phyloP scores from a whole-genome alignment of 2,113 vertebrate genomes.

The Nipponia nippon region DNA sequence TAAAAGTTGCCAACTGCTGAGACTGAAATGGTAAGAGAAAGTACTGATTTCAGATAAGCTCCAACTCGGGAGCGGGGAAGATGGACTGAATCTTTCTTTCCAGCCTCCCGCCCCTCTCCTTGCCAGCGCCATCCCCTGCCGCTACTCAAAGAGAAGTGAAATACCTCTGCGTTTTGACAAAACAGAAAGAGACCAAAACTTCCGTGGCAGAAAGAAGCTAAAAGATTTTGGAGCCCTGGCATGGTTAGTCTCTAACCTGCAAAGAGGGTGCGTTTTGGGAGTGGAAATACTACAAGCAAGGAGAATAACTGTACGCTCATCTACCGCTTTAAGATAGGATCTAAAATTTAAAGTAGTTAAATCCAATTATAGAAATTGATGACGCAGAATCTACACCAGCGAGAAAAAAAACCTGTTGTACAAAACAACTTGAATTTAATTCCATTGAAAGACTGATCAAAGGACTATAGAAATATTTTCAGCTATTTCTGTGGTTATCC shows the following conservation, averaged over 20 bases:
- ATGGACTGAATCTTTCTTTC: not conserved
- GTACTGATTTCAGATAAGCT: not conserved
- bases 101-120: not conserved
- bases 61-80: not conserved
- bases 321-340: not conserved
- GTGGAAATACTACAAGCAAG: not conserved
- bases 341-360: not conserved
- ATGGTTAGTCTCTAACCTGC: not conserved
- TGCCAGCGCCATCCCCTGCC: not conserved
- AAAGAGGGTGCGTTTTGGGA: not conserved
- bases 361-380: not conserved
- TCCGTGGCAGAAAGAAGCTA: not conserved
- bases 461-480: not conserved
- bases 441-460: not conserved
- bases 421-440: not conserved
- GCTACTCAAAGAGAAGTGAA: not conserved
- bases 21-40: not conserved
- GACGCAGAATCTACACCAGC: not conserved
- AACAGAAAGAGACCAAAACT: not conserved
- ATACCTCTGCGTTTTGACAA: not conserved
- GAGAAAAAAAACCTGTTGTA: not conserved
- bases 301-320: not conserved
- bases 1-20: not conserved
- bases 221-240: not conserved
- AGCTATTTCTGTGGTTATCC: not conserved